phyloP scores from a whole-genome alignment of 2,888 invertebrate genomes.

The Netelia fuscicornis region DNA sequence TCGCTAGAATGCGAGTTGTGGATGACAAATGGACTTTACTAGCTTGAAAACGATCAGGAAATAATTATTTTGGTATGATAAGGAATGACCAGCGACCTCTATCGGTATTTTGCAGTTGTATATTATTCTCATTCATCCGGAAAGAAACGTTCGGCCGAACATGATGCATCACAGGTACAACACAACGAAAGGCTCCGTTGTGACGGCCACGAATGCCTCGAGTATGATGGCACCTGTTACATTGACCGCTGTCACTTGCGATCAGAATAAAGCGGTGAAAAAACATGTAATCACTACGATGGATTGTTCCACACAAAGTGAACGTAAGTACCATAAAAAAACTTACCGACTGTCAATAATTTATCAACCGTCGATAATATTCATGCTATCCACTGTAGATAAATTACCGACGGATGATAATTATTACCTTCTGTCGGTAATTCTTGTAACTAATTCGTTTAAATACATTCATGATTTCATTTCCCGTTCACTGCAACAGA shows the following conservation, averaged over 20 bases:
- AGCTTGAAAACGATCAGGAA: background rate
- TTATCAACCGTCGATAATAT: background rate
- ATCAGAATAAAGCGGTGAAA: slow-evolving; percentile 89
- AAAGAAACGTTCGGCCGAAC: slow-evolving; percentile 95
- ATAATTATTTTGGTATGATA: slow-evolving; percentile 19
- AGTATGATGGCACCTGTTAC: slow-evolving; percentile 90
- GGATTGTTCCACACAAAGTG: slow-evolving; percentile 82
- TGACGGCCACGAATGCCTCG: slow-evolving; percentile 86
- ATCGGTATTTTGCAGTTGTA: slow-evolving; percentile 88
- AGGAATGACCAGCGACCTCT: too few relatives aligned
- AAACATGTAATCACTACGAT: slow-evolving; percentile 86
- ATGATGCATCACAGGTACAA: slow-evolving; percentile 89
- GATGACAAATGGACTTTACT: background rate
- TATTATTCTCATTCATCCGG: slow-evolving; percentile 95
- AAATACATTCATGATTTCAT: too few relatives aligned
- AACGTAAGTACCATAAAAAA: slow-evolving; percentile 76
- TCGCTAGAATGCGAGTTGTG: background rate
- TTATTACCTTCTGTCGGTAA: too few relatives aligned
- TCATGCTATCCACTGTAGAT: too few relatives aligned
- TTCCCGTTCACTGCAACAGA: slow-evolving; percentile 70
- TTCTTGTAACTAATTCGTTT: too few relatives aligned
- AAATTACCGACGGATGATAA: too few relatives aligned
- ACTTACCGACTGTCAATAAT: background rate
- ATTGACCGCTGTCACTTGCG: slow-evolving; percentile 89
- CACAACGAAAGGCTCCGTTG: slow-evolving; percentile 87